These are phyloP conservation scores for Phymorhynchus buccinoides DNA, from an alignment of 1,140 invertebrate genomes.

Conservation along the genomic window DNA sequence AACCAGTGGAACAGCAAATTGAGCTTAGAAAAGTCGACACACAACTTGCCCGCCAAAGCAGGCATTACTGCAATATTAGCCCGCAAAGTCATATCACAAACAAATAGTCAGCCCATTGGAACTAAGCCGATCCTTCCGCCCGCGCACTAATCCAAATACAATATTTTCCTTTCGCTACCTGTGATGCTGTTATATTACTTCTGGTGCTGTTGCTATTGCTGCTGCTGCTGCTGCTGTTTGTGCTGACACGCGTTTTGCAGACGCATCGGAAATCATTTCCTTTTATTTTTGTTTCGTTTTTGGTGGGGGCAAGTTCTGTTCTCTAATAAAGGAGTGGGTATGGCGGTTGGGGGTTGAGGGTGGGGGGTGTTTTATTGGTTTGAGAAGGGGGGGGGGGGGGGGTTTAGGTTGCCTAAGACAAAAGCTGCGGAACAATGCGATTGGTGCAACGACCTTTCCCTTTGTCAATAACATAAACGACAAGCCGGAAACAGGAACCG, in stretches of 20 bases:
- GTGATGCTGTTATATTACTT: too few relatives aligned
- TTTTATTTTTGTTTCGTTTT: not conserved
- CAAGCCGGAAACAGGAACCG: not conserved
- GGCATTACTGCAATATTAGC: not conserved
- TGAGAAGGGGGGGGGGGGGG: not conserved
- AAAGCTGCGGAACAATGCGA: not conserved
- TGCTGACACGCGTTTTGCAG: not conserved
- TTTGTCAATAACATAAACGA: not conserved
- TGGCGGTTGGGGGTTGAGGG: not conserved
- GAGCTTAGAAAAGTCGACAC: not conserved
- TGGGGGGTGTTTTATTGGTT: too few relatives aligned
- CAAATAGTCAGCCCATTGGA: slow-evolving; percentile 16
- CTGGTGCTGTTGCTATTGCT: not conserved
- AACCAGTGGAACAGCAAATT: not conserved
- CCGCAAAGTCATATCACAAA: slow-evolving; percentile 17
- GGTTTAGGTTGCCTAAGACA: not conserved
- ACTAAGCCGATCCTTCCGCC: slow-evolving; percentile 28
- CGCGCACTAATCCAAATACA: slow-evolving; percentile 8
- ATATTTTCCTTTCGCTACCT: slow-evolving; percentile 21
- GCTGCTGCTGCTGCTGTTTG: not conserved
- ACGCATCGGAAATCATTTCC: slow-evolving; percentile 29
- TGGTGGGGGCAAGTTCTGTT: not conserved
- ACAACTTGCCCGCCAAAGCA: not conserved
- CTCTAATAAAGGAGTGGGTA: too few relatives aligned
- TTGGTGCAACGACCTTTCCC: slow-evolving; percentile 18